Base-by-base conservation (phyloP, 2,888 invertebrate genomes). In the Meganola albula region DNA sequence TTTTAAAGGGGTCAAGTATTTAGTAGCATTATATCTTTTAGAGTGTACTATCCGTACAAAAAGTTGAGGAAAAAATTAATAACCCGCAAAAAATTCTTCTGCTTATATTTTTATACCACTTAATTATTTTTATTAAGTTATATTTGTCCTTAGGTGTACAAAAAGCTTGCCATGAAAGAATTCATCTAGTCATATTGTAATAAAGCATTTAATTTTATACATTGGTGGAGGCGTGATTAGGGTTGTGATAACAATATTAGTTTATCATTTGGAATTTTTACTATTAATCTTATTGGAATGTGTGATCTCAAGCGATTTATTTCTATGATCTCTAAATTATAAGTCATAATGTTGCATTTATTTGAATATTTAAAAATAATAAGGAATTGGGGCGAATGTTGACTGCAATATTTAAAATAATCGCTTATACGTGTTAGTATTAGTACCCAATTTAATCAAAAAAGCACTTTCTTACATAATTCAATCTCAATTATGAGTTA, bases 241-340 rank as follows among this genome's bases (percentile, higher is more conserved):
- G 83, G 84, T 84, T 84, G 83, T 84, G 84, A 84, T 69, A 68
- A 76, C 70, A 76, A 77, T 80, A 76, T 78, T 78, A 74, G 59
- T 74, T 60, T 72, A 67, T 71, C 58, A 49, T 69, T 69, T 65
- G 62, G 53, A 69, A 64, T 63, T 48, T 57, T 61, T 42, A 61
- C 51, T 58, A 44, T 65, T 60, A 65, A n/a, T 50, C 44, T 57
- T 68, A 61, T 70, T 63, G 63, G 58, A 65, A 59, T 63, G 59
- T 63, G 66, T 76, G 80, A 84, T 84, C 82, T 84, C 82, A 78
- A 69, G 39, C 64, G 61, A 63, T 67, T 66, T 63, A 60, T 71
- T 70, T 63, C 63, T 56, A 69, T 78, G 82, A 83, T 83, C 80
- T 82, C 82, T 62, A 74, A 80, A 77, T 74, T 74, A 56, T 55